phyloP scores from a whole-genome alignment of 2,888 invertebrate species.

The Eilema griseolum region DNA sequence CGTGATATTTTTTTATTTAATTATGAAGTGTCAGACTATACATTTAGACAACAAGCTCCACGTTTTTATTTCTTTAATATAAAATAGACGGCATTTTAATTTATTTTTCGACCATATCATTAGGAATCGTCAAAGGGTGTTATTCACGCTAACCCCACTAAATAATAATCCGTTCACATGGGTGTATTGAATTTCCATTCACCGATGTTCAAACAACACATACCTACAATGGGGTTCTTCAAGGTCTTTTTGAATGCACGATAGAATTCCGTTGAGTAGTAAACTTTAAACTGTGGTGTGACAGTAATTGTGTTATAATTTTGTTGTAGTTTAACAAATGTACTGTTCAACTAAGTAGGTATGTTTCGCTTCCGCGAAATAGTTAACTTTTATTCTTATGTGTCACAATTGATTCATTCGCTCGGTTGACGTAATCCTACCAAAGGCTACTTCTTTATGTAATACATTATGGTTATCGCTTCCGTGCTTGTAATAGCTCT shows the following conservation, averaged over 20 bases:
- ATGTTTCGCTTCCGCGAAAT: constrained; percentile 6
- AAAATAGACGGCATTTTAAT: neutral
- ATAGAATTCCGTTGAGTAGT: neutral
- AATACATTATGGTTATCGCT: constrained; percentile 15
- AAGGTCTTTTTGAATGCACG: neutral
- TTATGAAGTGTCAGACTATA: neutral
- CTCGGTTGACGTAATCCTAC: constrained; percentile 7
- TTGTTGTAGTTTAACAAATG: neutral
- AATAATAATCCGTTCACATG: neutral
- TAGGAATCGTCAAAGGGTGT: neutral
- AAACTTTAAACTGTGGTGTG: neutral
- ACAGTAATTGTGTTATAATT: neutral
- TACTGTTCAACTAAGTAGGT: neutral
- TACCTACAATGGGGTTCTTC: neutral
- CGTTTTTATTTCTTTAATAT: neutral
- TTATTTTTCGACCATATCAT: neutral
- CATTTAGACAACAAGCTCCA: neutral
- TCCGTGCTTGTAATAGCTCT: constrained; percentile 14
- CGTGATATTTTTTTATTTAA: no score
- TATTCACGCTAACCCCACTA: neutral
- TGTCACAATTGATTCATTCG: constrained; percentile 10
- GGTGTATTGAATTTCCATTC: neutral
- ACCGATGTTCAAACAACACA: neutral
- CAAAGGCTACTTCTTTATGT: constrained; percentile 8
- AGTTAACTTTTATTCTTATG: constrained; percentile 7